Percentiles rank a stretch among this genome's conserved stretches.
Conservation (phyloP, 2,888 invertebrate species). For the Amblyjoppa fuscipennis region DNA sequence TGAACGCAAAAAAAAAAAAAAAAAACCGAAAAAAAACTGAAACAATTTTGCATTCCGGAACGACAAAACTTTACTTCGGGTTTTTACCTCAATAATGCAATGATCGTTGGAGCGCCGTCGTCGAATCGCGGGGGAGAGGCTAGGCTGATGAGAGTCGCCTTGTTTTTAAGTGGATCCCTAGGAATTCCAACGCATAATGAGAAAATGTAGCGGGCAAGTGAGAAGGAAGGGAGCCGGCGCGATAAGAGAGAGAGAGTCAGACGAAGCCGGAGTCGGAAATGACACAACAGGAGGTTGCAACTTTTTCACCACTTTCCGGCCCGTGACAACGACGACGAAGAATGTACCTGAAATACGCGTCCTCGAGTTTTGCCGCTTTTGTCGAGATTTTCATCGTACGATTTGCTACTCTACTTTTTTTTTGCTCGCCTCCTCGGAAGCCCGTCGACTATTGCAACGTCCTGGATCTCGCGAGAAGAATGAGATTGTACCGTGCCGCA, state of each 20-base stretch:
- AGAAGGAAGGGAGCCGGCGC: slow-evolving; percentile 1
- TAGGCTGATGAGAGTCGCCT: slow-evolving; percentile 50
- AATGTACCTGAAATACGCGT: slow-evolving; percentile 9
- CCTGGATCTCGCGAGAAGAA: slow-evolving; percentile 24
- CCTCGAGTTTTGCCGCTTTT: background rate
- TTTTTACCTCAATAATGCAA: slow-evolving; percentile 37
- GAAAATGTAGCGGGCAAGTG: slow-evolving; percentile 46
- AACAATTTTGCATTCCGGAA: slow-evolving; percentile 20
- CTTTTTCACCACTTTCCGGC: slow-evolving; percentile 16
- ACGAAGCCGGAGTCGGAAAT: background rate
- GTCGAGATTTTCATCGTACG: slow-evolving; percentile 20
- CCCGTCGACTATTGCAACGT: slow-evolving; percentile 25
- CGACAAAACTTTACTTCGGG: slow-evolving; percentile 49
- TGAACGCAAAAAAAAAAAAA: background rate
- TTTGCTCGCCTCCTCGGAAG: background rate
- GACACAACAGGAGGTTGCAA: slow-evolving; percentile 15
- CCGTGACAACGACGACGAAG: background rate
- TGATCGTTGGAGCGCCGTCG: background rate
- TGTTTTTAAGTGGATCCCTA: slow-evolving; percentile 53
- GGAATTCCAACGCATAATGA: slow-evolving; percentile 51
- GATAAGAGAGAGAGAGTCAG: background rate
- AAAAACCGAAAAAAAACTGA: background rate
- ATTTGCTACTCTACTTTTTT: slow-evolving; percentile 29
- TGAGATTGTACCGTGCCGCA: slow-evolving; percentile 19
- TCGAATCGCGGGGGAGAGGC: background rate